phyloP scores from a whole-genome alignment of 2,888 invertebrate species.

The Orchesella flavescens region DNA sequence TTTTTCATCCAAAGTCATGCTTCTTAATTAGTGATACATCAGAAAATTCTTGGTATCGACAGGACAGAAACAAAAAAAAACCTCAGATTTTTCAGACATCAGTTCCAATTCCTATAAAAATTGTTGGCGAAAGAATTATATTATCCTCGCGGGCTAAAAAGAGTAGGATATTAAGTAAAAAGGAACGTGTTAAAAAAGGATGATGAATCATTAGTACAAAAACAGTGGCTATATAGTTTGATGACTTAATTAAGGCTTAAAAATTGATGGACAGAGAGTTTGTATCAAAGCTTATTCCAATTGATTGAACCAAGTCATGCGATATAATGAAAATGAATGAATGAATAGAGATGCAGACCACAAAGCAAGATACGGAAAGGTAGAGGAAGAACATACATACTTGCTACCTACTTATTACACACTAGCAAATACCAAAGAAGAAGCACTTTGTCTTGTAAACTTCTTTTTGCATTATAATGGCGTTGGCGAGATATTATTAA shows the following conservation, averaged over 20 bases:
- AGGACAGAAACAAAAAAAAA: not conserved
- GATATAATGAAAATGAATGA: conserved; percentile 50
- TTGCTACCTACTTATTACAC: no score
- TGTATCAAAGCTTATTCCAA: conserved; percentile 15
- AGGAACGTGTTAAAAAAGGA: not conserved
- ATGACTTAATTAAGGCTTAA: conserved; percentile 38
- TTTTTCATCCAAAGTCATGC: conserved; percentile 33
- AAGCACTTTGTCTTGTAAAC: no score
- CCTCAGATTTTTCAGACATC: no score
- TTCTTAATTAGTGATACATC: conserved; percentile 39
- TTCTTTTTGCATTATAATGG: no score
- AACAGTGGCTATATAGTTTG: not conserved
- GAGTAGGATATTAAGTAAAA: not conserved
- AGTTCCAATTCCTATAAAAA: not conserved
- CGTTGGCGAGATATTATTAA: not conserved
- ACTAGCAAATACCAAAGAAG: no score
- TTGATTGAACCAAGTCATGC: conserved; percentile 59
- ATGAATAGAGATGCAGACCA: no score
- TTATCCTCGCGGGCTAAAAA: not conserved
- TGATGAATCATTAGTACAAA: conserved; percentile 1
- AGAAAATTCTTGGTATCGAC: not conserved
- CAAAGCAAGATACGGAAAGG: no score
- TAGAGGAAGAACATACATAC: no score
- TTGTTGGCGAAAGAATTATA: not conserved
- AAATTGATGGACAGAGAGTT: not conserved